These are phyloP conservation scores for Characodon lateralis DNA, from an alignment of 2,797 vertebrate genomes.

Conservation along the genomic window DNA sequence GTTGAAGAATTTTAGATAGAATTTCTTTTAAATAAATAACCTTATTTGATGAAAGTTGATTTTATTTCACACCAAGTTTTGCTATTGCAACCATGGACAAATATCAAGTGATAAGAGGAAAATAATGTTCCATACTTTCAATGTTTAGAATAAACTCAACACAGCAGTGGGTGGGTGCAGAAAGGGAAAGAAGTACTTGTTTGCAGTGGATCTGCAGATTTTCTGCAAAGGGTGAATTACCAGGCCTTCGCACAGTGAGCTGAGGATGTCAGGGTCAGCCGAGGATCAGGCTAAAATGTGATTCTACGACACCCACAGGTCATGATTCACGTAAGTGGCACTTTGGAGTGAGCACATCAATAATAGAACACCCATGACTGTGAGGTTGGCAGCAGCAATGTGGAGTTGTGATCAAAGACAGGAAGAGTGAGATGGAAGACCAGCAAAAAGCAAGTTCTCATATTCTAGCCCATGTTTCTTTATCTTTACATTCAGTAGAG, in stretches of 20 bases:
- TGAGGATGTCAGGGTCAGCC: slow-evolving; percentile 11
- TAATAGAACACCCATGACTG: slow-evolving; percentile 52
- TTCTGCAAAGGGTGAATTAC: slow-evolving; percentile 3
- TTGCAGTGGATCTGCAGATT: slow-evolving; percentile 15
- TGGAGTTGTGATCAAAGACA: slow-evolving; percentile 46
- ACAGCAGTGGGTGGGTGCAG: slow-evolving; percentile 38
- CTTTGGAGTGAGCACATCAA: slow-evolving; percentile 56
- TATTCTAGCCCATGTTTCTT: slow-evolving; percentile 5
- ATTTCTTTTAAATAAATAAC: slow-evolving; percentile 15
- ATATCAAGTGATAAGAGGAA: not conserved
- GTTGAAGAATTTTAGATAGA: slow-evolving; percentile 7
- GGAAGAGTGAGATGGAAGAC: slow-evolving; percentile 3
- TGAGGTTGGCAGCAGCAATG: slow-evolving; percentile 34
- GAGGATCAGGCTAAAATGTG: slow-evolving; percentile 26
- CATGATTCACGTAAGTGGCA: slow-evolving; percentile 45
- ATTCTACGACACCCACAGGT: slow-evolving; percentile 50
- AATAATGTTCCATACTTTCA: slow-evolving; percentile 1
- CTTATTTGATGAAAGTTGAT: slow-evolving; percentile 29
- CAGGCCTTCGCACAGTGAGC: slow-evolving; percentile 21
- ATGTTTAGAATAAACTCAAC: slow-evolving; percentile 25
- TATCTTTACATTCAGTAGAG: not conserved
- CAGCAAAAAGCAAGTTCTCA: slow-evolving; percentile 15
- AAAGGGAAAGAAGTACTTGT: slow-evolving; percentile 30
- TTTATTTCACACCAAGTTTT: slow-evolving; percentile 7
- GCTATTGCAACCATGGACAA: not conserved